phyloP scores from a whole-genome alignment of 2,888 invertebrate species.

The Sesia bembeciformis region DNA sequence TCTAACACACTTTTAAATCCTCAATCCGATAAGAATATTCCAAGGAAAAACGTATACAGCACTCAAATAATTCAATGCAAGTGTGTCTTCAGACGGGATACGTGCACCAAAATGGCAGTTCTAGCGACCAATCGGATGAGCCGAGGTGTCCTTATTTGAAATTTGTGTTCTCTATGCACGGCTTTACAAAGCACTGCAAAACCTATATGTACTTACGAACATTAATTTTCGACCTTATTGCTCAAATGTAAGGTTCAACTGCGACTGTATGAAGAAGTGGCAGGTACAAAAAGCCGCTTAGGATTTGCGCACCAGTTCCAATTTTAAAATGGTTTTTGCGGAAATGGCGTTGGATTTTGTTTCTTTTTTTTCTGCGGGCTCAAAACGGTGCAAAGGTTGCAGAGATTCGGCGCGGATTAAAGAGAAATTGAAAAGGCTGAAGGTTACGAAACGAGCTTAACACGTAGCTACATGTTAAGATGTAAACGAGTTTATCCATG shows the following conservation, averaged over 20 bases:
- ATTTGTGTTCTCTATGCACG: conserved; percentile 52
- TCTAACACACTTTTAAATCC: no score
- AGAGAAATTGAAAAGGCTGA: conserved; percentile 11
- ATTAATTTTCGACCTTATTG: conserved; percentile 15
- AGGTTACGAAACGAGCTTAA: no score
- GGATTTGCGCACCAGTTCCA: conserved; percentile 40
- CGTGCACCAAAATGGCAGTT: conserved; percentile 14
- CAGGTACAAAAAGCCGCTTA: conserved; percentile 49
- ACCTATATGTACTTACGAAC: not conserved
- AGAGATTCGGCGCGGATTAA: conserved; percentile 12
- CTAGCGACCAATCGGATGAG: conserved; percentile 39
- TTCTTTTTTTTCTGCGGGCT: conserved; percentile 8
- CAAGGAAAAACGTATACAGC: no score
- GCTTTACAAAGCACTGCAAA: conserved; percentile 22
- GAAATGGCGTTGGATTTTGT: conserved; percentile 33
- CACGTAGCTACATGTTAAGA: no score
- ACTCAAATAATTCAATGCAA: no score
- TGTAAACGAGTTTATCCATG: no score
- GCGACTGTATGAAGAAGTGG: conserved; percentile 16
- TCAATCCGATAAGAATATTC: no score
- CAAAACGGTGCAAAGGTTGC: conserved; percentile 13
- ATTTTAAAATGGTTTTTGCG: conserved; percentile 58
- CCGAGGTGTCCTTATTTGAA: conserved; percentile 46
- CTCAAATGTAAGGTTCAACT: conserved; percentile 6
- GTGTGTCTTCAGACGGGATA: conserved; percentile 4